Evolutionary conservation across 2,797 vertebrate genomes (phyloP).

Genomic region (Loriculus beryllinus): DNA sequence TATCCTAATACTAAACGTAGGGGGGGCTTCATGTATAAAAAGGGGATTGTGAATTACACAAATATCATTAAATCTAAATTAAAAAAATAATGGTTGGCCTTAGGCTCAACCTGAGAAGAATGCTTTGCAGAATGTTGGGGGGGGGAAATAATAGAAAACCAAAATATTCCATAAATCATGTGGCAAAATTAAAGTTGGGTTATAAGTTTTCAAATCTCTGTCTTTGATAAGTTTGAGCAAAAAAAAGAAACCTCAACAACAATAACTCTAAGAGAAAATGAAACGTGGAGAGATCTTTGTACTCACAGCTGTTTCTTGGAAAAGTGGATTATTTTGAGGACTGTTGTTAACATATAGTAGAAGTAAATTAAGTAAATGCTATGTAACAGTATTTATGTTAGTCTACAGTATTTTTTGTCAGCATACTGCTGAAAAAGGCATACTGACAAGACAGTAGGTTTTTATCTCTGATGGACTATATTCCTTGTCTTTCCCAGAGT

Average conservation of each 20-base stretch:
- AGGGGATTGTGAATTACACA: not conserved
- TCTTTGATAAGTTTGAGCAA: not conserved
- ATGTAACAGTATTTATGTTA: not conserved
- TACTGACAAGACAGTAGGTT: not conserved
- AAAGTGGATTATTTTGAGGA: not conserved
- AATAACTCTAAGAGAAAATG: not conserved
- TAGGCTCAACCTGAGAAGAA: not conserved
- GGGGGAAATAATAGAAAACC: not conserved
- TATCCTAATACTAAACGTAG: too few species aligned
- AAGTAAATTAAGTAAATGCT: not conserved
- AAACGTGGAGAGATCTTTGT: not conserved
- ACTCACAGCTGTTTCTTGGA: not conserved
- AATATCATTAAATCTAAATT: not conserved
- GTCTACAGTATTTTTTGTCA: not conserved
- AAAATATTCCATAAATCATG: not conserved
- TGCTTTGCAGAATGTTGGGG: not conserved
- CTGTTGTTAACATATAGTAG: not conserved
- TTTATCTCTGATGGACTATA: not conserved
- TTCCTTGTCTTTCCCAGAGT: slow-evolving; percentile 76
- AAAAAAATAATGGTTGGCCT: not conserved
- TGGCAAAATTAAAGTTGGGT: not conserved
- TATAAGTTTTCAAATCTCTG: not conserved
- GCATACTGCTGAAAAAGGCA: not conserved
- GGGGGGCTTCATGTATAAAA: not conserved
- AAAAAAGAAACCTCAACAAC: not conserved